Evolutionary conservation across 1,140 invertebrate species (phyloP).

Genomic region (Drosophila subpulchrella): DNA sequence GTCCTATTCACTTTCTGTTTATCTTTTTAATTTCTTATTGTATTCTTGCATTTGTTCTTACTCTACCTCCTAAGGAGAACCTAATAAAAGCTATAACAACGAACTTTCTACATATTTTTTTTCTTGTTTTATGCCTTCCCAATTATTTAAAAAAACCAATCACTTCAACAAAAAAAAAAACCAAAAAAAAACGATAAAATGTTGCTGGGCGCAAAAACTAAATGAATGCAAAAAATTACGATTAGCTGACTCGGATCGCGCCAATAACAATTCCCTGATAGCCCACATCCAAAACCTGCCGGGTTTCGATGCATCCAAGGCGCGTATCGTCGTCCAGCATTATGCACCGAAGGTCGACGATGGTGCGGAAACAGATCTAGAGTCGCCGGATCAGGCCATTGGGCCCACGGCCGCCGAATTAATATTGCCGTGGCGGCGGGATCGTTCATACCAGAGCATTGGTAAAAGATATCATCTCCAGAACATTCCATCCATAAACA

Average conservation of each 20-base stretch:
- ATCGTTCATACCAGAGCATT: slow-evolving; percentile 86
- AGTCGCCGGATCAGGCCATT: slow-evolving; percentile 85
- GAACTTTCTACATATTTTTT: slow-evolving; percentile 73
- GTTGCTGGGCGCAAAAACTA: slow-evolving; percentile 40
- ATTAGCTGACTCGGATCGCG: slow-evolving; percentile 84
- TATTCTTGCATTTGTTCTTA: slow-evolving; percentile 34
- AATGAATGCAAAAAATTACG: slow-evolving; percentile 29
- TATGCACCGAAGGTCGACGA: slow-evolving; percentile 85
- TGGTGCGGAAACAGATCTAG: slow-evolving; percentile 72
- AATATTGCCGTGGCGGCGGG: slow-evolving; percentile 90
- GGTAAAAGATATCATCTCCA: slow-evolving; percentile 70
- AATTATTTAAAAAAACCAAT: slow-evolving; percentile 65
- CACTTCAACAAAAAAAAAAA: slow-evolving; percentile 27
- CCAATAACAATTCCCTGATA: slow-evolving; percentile 88
- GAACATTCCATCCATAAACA: slow-evolving; percentile 27
- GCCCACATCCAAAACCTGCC: slow-evolving; percentile 88
- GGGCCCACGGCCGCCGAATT: slow-evolving; percentile 89
- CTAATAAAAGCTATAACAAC: slow-evolving; percentile 65
- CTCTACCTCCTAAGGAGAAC: slow-evolving; percentile 36
- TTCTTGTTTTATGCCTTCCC: slow-evolving; percentile 78
- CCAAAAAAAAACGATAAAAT: slow-evolving; percentile 39
- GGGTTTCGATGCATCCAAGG: slow-evolving; percentile 88
- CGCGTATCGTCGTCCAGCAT: slow-evolving; percentile 88
- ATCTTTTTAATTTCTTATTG: slow-evolving; percentile 21
- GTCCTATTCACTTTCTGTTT: slow-evolving; percentile 40